A percentile compares a stretch with the other conserved stretches of the same genome.
These are phyloP conservation scores for Uloborus diversus DNA, from an alignment of 1,140 invertebrate genomes.

Conservation along the genomic window DNA sequence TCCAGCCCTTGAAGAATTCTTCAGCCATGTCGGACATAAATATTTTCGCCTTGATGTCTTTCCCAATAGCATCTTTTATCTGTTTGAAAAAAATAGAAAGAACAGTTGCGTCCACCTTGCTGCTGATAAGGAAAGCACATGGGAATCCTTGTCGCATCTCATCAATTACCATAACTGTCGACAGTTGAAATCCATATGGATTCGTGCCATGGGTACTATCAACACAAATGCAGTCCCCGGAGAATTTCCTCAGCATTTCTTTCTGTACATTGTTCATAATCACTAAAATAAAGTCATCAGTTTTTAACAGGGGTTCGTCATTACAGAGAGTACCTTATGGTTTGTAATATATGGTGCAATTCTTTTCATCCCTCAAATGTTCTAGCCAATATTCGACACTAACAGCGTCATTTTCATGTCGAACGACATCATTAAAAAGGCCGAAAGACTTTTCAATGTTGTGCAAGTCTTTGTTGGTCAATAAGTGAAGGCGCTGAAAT, in stretches of 20 bases:
- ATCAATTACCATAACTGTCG: background rate
- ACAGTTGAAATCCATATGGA: background rate
- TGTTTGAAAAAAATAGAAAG: background rate
- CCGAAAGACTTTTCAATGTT: constrained; percentile 24
- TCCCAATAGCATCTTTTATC: background rate
- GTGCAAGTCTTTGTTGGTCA: constrained; percentile 14
- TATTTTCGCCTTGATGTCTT: too few species aligned
- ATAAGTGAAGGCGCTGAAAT: background rate
- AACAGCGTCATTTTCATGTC: background rate
- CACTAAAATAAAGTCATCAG: background rate
- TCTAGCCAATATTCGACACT: constrained; percentile 3
- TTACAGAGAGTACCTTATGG: background rate
- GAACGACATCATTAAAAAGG: too few species aligned
- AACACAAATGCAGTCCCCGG: background rate
- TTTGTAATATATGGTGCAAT: background rate
- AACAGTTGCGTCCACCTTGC: background rate
- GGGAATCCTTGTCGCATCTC: constrained; percentile 20
- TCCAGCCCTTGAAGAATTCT: too few species aligned
- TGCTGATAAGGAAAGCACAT: background rate
- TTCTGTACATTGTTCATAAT: constrained; percentile 3
- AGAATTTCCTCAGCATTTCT: background rate
- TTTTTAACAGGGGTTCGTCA: background rate
- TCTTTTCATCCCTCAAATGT: background rate
- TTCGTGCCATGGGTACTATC: constrained; percentile 11
- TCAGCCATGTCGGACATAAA: too few species aligned